phyloP scores from a whole-genome alignment of 2,113 vertebrate species.

The Cyanoliseus patagonus region DNA sequence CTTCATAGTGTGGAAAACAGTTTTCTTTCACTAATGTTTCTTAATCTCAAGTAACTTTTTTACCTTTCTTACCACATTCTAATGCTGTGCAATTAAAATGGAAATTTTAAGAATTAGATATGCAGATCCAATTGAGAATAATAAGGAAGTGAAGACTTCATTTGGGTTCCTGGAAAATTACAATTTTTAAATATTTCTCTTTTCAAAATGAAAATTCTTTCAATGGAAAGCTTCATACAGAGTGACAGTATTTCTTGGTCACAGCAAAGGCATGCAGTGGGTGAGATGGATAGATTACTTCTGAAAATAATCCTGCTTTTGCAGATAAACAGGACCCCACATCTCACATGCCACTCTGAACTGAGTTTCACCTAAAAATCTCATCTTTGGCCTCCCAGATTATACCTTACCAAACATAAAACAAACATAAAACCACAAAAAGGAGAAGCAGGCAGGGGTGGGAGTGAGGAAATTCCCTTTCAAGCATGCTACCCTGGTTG shows the following conservation, averaged over 20 bases:
- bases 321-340: not conserved
- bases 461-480: not conserved
- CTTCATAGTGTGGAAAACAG: not conserved
- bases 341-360: not conserved
- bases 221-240: not conserved
- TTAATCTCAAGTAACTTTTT: not conserved
- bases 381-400: not conserved
- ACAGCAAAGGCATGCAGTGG: accelerated
- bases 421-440: not conserved
- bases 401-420: not conserved
- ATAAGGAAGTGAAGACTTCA: not conserved
- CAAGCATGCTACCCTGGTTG: not conserved
- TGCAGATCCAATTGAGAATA: not conserved
- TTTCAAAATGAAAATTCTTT: not conserved
- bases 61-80: not conserved
- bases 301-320: not conserved
- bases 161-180: not conserved
- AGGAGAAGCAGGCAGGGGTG: not conserved
- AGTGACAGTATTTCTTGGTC: not conserved
- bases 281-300: not conserved
- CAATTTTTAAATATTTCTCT: not conserved
- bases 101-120: not conserved
- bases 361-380: not conserved
- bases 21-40: not conserved
- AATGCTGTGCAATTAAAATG: not conserved